Conservation (phyloP, 2,888 invertebrate species). For the Plagiodera versicolora region DNA sequence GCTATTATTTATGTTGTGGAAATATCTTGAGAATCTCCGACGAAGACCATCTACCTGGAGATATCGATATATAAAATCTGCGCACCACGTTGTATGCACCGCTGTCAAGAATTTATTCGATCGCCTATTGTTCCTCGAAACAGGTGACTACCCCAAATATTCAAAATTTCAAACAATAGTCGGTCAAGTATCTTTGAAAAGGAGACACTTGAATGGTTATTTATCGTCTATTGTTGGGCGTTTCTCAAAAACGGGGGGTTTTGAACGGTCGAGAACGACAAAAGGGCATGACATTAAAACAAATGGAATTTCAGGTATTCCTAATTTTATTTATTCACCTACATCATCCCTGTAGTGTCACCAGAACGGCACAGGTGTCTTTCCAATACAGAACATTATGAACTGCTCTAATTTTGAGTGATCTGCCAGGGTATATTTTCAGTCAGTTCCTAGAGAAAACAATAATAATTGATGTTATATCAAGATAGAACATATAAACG, state of each 20-base stretch:
- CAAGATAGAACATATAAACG: too few relatives aligned
- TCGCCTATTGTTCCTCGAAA: conserved; percentile 26
- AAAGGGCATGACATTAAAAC: background rate
- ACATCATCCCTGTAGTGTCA: too few relatives aligned
- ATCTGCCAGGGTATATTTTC: too few relatives aligned
- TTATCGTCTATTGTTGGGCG: conserved; percentile 26
- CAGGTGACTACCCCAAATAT: conserved; percentile 29
- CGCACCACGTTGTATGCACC: conserved; percentile 23
- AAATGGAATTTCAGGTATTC: background rate
- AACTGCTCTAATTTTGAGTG: too few relatives aligned
- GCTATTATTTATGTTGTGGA: conserved; percentile 13
- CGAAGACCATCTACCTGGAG: conserved; percentile 19
- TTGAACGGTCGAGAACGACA: conserved; percentile 11
- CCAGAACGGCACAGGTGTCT: background rate
- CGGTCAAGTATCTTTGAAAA: conserved; percentile 26
- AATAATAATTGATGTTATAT: too few relatives aligned
- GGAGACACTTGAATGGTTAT: conserved; percentile 28
- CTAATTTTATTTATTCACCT: background rate
- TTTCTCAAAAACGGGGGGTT: conserved; percentile 24
- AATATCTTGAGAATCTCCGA: conserved; percentile 13
- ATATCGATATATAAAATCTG: conserved; percentile 27
- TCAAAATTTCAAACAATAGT: conserved; percentile 30
- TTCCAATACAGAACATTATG: too few relatives aligned
- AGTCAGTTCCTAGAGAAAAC: too few relatives aligned
- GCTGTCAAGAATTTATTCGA: conserved; percentile 26